Conservation (phyloP, 2,113 vertebrate genomes). For the Siniperca chuatsi region DNA sequence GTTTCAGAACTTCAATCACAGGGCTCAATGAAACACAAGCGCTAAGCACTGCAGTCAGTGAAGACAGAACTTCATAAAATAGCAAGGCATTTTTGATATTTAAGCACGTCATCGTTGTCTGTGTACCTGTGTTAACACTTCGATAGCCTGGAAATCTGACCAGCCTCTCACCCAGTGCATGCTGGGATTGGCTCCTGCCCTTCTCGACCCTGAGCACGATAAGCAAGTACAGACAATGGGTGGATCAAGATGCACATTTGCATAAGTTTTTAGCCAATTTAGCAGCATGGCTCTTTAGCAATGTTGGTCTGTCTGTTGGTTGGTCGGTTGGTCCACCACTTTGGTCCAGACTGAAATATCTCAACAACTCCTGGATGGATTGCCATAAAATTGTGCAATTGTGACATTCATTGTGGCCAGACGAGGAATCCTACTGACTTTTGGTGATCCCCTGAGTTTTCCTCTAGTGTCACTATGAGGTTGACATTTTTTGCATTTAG, state of each 20-base stretch:
- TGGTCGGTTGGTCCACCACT: too few relatives aligned
- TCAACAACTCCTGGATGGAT: neutral
- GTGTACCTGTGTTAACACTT: neutral
- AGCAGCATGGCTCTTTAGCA: too few relatives aligned
- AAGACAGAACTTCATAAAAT: neutral
- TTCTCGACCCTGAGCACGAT: neutral
- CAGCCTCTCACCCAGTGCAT: neutral
- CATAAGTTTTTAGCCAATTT: neutral
- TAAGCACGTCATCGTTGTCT: neutral
- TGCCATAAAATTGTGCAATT: neutral
- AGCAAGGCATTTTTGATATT: neutral
- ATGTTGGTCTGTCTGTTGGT: too few relatives aligned
- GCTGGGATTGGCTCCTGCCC: neutral
- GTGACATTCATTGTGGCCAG: neutral
- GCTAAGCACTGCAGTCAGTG: neutral
- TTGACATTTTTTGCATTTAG: too few relatives aligned
- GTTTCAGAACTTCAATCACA: conserved; percentile 13
- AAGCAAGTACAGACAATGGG: neutral
- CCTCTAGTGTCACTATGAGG: too few relatives aligned
- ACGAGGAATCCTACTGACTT: neutral
- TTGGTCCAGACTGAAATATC: too few relatives aligned
- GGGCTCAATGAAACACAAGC: conserved; percentile 14
- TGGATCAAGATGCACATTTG: neutral
- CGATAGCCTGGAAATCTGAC: neutral
- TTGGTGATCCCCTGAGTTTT: neutral